Base-by-base conservation (phyloP, 2,888 invertebrate genomes). In the Neoascia interrupta region DNA sequence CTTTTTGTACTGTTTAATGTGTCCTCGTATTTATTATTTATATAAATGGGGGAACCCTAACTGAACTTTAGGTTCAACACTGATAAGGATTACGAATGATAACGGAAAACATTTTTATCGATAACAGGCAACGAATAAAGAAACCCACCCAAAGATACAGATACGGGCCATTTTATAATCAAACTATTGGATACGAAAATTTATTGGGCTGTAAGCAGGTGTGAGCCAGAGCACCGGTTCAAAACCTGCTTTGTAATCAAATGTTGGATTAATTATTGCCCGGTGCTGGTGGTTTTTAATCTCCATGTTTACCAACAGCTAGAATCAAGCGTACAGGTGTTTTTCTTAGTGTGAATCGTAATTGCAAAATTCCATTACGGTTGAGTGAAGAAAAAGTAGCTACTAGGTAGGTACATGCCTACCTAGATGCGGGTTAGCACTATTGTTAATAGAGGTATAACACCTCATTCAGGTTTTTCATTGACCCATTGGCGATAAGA, bases 301-400 rank as follows among this genome's bases (percentile, higher is more conserved):
- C 8, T 26, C 26, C 26, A 26, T 26, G 26, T 5, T 31, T 31
- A 6, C 31, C 39, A 36, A 54, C 53, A 60, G 39, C 60, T 26
- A 36, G 5, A 18, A 53, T 72, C 49, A 31, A 66, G 56, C 66
- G 51, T 26, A 79, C 73, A 79, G 73, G 79, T 79, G 15, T 45
- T 16, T 31, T 15, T 34, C 3, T 19, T 6, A 47, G 54, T 37
- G 6, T 16, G n/a, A 58, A 3, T 37, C n/a, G 34, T 18, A 68
- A 26, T 60, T 73, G 68, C 45, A 51, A 60, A 73, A 73, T 68
- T 68, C 73, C 79, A 73, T 79, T 79, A 73, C 61, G 68, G 66
- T 51, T 68, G 61, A 41, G 36, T 64, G 54, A 19, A 28, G 39
- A 37, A 36, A 36, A 61, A 34, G n/a, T n/a, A n/a, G n/a, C n/a